Evolutionary conservation across 2,888 invertebrate species (phyloP).

Genomic region (Polietes domitor): DNA sequence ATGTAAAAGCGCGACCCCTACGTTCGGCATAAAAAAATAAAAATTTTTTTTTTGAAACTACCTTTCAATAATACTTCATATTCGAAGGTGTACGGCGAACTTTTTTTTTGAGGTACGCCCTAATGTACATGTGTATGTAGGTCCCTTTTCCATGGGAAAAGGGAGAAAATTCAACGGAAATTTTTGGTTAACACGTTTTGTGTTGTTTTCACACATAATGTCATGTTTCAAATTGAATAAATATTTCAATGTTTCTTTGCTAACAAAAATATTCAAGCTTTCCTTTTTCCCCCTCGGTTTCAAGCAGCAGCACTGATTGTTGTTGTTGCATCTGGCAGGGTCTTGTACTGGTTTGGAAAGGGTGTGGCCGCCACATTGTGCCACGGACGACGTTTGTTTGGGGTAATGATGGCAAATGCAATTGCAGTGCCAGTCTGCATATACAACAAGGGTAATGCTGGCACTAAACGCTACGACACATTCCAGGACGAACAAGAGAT

Average conservation of each 20-base stretch:
- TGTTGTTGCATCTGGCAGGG: background rate
- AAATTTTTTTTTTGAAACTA: too few relatives aligned
- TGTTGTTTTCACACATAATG: conserved; percentile 15
- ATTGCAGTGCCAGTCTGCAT: background rate
- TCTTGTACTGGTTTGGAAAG: background rate
- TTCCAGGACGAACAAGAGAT: too few relatives aligned
- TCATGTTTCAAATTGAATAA: conserved; percentile 26
- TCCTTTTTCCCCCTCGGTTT: too few relatives aligned
- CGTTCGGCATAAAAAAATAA: too few relatives aligned
- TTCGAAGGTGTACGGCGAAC: too few relatives aligned
- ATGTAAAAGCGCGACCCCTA: too few relatives aligned
- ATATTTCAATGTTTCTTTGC: conserved; percentile 11
- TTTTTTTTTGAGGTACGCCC: too few relatives aligned
- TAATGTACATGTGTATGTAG: background rate
- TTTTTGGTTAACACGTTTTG: conserved; percentile 11
- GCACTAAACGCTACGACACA: background rate
- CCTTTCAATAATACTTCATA: too few relatives aligned
- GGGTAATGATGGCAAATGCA: background rate
- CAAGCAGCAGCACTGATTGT: too few relatives aligned
- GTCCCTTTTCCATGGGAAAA: background rate
- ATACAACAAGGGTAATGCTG: background rate
- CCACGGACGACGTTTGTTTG: background rate
- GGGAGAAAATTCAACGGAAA: background rate
- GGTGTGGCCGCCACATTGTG: background rate
- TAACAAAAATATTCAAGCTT: background rate